Conservation (phyloP, 2,888 invertebrate genomes). For the Papilio elwesi region DNA sequence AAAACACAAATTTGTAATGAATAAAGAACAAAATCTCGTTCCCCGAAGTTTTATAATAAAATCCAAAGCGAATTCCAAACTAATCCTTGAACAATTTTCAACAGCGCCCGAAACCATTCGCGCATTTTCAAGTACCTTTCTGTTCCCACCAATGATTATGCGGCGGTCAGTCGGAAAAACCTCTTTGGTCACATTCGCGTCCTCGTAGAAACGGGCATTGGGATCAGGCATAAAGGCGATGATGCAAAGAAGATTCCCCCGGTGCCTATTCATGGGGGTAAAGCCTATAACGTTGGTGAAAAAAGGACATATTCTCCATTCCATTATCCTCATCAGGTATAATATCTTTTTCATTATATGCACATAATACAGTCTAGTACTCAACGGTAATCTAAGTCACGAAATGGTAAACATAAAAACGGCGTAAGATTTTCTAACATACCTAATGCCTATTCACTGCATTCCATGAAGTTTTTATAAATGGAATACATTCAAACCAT, state of each 20-base stretch:
- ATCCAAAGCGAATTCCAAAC: constrained; percentile 1
- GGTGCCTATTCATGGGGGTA: constrained; percentile 55
- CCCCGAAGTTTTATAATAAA: constrained; percentile 11
- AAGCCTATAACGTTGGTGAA: constrained; percentile 53
- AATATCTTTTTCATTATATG: constrained; percentile 1
- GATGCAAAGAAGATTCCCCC: constrained; percentile 50
- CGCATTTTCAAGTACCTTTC: constrained; percentile 46
- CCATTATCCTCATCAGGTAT: constrained; percentile 68
- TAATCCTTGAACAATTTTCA: constrained; percentile 31
- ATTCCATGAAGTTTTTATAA: no score
- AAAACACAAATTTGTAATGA: not conserved
- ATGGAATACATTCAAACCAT: no score
- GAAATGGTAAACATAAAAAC: no score
- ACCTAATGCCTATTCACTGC: no score
- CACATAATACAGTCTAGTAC: not conserved
- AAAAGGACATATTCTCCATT: constrained; percentile 70
- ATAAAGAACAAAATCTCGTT: constrained; percentile 13
- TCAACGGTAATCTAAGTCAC: no score
- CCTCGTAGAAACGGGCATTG: constrained; percentile 31
- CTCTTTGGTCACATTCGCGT: not conserved
- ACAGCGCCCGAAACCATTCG: constrained; percentile 48
- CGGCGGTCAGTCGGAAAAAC: not conserved
- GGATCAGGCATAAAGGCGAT: constrained; percentile 48
- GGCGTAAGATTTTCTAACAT: no score
- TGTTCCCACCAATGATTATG: constrained; percentile 43